Conservation (phyloP, 2,888 invertebrate species). For the Xestoiulus laeticollis region DNA sequence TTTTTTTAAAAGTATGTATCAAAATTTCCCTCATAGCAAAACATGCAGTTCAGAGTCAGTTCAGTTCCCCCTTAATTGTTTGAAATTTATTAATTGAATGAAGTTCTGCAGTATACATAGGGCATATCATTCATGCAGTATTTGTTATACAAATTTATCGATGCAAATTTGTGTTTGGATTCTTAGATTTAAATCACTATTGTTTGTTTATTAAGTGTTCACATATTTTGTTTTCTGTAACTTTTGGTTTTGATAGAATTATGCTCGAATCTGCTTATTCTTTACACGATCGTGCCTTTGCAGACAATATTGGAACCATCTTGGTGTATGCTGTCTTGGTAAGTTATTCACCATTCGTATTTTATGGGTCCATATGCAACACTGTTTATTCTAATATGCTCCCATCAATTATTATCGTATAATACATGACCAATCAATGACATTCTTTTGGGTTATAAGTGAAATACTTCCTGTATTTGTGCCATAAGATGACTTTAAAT, state of each 20-base stretch:
- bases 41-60: too few species aligned
- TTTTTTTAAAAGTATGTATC: too few species aligned
- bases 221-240: slow-evolving; percentile 47
- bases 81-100: background rate
- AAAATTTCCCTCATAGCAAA: too few species aligned
- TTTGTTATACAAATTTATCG: background rate
- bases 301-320: slow-evolving; percentile 88
- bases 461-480: too few species aligned
- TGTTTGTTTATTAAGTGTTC: slow-evolving; percentile 34
- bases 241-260: slow-evolving; percentile 61
- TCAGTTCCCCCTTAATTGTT: too few species aligned
- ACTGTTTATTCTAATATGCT: too few species aligned
- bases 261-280: slow-evolving; percentile 70
- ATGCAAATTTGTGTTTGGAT: slow-evolving; percentile 18
- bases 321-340: slow-evolving; percentile 69
- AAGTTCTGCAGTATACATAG: background rate
- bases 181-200: background rate
- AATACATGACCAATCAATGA: too few species aligned
- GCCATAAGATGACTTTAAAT: too few species aligned
- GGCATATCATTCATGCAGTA: background rate
- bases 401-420: too few species aligned
- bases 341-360: too few species aligned
- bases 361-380: too few species aligned
- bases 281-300: slow-evolving; percentile 73
- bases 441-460: too few species aligned